Evolutionary conservation across 2,797 vertebrate genomes (phyloP).

Genomic region (Danio kyathit): DNA sequence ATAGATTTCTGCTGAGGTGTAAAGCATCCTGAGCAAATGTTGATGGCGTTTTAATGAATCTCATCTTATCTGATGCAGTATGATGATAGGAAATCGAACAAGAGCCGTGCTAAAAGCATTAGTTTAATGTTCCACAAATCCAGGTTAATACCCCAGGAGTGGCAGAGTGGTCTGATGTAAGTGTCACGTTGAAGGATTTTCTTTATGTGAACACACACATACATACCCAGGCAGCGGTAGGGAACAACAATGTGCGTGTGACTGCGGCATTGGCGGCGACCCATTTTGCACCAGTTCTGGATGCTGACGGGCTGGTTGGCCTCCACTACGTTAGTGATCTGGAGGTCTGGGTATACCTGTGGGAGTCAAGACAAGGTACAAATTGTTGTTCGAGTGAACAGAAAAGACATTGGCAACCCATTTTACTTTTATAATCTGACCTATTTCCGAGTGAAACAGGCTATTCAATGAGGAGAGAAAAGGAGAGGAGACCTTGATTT

Average conservation of each 20-base stretch:
- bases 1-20: neutral
- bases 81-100: conserved; percentile 32
- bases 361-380: conserved; percentile 30
- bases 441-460: conserved; percentile 7
- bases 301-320: conserved; percentile 92
- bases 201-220: conserved; percentile 14
- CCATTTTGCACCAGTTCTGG: conserved; percentile 93
- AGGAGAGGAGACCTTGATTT: neutral
- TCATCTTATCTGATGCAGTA: conserved; percentile 20
- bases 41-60: neutral
- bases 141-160: conserved; percentile 48
- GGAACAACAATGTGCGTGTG: conserved; percentile 94
- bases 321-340: conserved; percentile 96
- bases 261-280: conserved; percentile 89
- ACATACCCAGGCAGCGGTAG: conserved; percentile 92
- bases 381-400: neutral
- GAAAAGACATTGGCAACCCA: neutral
- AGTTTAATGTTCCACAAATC: conserved; percentile 43
- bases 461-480: neutral
- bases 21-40: neutral
- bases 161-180: conserved; percentile 27
- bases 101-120: conserved; percentile 41
- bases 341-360: conserved; percentile 95
- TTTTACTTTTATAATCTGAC: conserved; percentile 12
- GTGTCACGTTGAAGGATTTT: conserved; percentile 4